Percentiles rank a stretch among this genome's conserved stretches.
phyloP scores from a whole-genome alignment of 2,797 vertebrate species.

The Tragelaphus oryx region DNA sequence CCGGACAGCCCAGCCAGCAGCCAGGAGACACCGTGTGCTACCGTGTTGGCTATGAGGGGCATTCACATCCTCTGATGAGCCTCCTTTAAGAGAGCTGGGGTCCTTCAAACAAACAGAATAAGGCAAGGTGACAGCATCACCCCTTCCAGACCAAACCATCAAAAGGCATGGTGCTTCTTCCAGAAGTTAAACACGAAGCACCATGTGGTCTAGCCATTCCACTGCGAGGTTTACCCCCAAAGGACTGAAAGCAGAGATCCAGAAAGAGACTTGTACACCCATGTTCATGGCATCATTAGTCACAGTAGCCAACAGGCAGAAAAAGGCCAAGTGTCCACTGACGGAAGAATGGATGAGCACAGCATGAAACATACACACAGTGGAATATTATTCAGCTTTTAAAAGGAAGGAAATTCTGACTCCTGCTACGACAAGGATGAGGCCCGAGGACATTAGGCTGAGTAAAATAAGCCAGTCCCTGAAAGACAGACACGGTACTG shows the following conservation, averaged over 20 bases:
- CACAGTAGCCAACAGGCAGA: not conserved
- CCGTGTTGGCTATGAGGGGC: rapidly evolving
- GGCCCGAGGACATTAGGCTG: not conserved
- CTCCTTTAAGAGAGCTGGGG: not conserved
- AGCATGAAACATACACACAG: not conserved
- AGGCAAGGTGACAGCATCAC: no score
- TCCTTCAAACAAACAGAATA: not conserved
- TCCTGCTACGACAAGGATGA: not conserved
- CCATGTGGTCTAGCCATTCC: rapidly evolving
- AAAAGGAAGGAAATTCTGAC: not conserved
- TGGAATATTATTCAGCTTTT: not conserved
- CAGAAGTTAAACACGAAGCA: no score
- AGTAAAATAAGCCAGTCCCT: not conserved
- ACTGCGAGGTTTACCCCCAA: rapidly evolving
- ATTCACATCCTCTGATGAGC: no score
- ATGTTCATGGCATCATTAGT: not conserved
- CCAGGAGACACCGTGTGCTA: not conserved
- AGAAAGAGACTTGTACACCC: not conserved
- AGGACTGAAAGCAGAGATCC: not conserved
- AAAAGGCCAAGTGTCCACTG: not conserved
- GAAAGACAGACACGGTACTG: not conserved
- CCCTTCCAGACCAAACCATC: not conserved
- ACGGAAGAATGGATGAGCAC: not conserved
- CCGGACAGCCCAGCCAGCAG: not conserved
- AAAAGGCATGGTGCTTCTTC: not conserved